Evolutionary conservation across 2,888 invertebrate genomes (phyloP).

Genomic region (Phytoseiulus persimilis): DNA sequence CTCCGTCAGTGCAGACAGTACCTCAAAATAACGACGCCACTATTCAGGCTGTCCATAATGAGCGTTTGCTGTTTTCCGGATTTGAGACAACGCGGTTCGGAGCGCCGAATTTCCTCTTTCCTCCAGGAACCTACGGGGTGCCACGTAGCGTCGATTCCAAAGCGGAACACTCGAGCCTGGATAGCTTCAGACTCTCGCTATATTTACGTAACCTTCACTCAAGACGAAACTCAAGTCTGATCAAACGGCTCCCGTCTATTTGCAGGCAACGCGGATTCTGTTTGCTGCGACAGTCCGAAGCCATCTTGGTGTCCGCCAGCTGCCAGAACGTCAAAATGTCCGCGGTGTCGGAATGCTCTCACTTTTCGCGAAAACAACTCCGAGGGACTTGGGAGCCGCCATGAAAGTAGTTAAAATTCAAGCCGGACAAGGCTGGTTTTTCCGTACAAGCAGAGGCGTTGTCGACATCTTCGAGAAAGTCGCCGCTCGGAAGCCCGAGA

Average conservation of each 20-base stretch:
- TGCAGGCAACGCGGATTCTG: background rate
- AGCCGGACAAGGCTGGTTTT: background rate
- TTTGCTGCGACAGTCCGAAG: background rate
- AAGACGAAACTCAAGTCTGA: background rate
- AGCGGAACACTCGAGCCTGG: background rate
- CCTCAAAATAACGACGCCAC: background rate
- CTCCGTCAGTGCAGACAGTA: background rate
- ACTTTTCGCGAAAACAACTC: background rate
- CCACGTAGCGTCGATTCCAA: background rate
- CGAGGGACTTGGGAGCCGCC: background rate
- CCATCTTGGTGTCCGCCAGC: background rate
- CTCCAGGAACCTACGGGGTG: background rate
- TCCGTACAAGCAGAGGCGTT: background rate
- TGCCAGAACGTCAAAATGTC: conserved; percentile 33
- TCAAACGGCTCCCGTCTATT: background rate
- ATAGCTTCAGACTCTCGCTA: background rate
- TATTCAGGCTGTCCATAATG: background rate
- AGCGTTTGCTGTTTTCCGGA: background rate
- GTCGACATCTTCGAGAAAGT: conserved; percentile 10
- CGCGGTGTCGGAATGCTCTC: conserved; percentile 21
- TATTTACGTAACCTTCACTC: background rate
- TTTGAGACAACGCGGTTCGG: background rate
- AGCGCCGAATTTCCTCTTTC: background rate
- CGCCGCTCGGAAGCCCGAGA: background rate
- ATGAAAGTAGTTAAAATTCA: conserved; percentile 11